Base-by-base conservation (phyloP, 2,888 invertebrate species). In the Oligia fasciuncula region DNA sequence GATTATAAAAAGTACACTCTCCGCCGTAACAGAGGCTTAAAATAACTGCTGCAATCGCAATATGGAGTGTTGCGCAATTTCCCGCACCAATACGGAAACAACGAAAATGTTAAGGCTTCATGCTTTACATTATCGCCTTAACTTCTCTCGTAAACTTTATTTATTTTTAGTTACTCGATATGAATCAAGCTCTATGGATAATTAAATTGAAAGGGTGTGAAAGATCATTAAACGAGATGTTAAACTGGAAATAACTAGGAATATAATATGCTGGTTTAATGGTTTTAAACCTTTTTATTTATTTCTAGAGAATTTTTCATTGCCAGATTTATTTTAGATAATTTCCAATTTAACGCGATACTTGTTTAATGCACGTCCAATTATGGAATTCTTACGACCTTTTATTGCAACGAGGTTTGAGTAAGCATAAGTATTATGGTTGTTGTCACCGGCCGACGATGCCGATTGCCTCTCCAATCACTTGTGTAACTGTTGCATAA, bases 401-500 rank as follows among this genome's bases (percentile, higher is more conserved):
- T 83, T 67, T 57, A 70, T 73, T 67, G n/a, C 62, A 23, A 43
- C 9, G n/a, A 19, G 35, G 19, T 57, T 43, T 23, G 63, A 57
- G 51, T 40, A 68, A 69, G 14, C 66, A 73, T 49, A 40, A 0
- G 40, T 40, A 23, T 49, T 46, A 43, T 57, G 23, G 19, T 62
- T 11, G 71, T 29, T n/a, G 74, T 66, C 54, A 57, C 67, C 73
- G 62, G 46, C 4, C 54, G 29, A 13, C 60, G 68, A 43, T 60
- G 74, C 40, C 73, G 63, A 66, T 62, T 73, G 76, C 72, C 68
- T 60, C 65, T 74, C 49, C 76, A 70, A 79, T 87, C 73, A 72
- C 86, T 92, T 92, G 86, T 88, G 87, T 88, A 92, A 93, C 83
- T 57, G 80, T 94, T 94, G 85, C 91, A 88, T 92, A 93, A 94